These are phyloP conservation scores for Thera britannica DNA, from an alignment of 2,888 invertebrate species.

Conservation along the genomic window DNA sequence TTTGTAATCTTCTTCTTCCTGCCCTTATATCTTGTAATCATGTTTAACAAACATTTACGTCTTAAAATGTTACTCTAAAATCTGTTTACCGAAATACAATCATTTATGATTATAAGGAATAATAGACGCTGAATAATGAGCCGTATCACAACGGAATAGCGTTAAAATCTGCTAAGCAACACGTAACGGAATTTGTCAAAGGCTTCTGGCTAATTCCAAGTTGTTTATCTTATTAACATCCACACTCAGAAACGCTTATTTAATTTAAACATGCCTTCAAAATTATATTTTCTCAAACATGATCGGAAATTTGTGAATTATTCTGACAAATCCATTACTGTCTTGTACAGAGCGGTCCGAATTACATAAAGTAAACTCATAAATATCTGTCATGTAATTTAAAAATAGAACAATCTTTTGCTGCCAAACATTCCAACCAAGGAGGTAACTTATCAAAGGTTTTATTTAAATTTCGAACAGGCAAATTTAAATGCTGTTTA, in stretches of 20 bases:
- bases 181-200: not conserved
- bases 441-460: too few species aligned
- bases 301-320: too few species aligned
- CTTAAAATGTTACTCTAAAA: not conserved
- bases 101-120: not conserved
- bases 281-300: too few species aligned
- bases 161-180: not conserved
- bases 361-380: too few species aligned
- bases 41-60: not conserved
- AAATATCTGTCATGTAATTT: too few species aligned
- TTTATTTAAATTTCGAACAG: too few species aligned
- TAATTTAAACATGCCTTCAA: not conserved
- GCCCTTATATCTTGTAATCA: not conserved
- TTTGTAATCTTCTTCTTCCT: too few species aligned
- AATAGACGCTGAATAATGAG: not conserved
- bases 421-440: too few species aligned
- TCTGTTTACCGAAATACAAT: not conserved
- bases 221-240: not conserved
- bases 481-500: too few species aligned
- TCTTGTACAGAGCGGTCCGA: too few species aligned
- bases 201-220: not conserved
- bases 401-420: too few species aligned
- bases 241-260: not conserved
- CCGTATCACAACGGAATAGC: not conserved
- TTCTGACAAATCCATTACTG: too few species aligned